These are phyloP conservation scores for Bombus sibiricus DNA, from an alignment of 1,140 invertebrate species.

Conservation along the genomic window DNA sequence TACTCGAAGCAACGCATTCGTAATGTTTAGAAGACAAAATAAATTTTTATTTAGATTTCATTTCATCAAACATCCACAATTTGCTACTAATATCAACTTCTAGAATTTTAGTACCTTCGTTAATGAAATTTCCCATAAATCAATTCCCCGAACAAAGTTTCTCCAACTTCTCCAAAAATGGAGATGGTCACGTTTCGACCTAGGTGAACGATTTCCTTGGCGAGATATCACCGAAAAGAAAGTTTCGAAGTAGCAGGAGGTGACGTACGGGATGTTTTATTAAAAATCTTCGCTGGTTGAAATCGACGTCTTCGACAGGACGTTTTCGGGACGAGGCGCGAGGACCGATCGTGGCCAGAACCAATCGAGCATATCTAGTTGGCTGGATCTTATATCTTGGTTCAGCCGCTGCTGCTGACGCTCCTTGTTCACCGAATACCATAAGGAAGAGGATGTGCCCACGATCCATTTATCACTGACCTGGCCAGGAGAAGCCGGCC, in stretches of 20 bases:
- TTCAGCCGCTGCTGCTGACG: slow-evolving; percentile 61
- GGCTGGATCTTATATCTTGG: slow-evolving; percentile 64
- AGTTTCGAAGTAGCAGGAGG: not conserved
- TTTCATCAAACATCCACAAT: too few relatives aligned
- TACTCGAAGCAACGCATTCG: too few relatives aligned
- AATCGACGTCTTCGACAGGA: slow-evolving; percentile 22
- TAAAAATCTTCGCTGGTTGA: not conserved
- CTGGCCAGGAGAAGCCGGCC: slow-evolving; percentile 65
- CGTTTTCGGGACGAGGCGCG: not conserved
- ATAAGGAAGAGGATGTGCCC: slow-evolving; percentile 55
- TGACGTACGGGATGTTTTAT: slow-evolving; percentile 17
- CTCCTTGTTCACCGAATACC: slow-evolving; percentile 53
- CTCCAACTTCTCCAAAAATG: not conserved
- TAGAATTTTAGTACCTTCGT: not conserved
- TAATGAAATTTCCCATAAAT: not conserved
- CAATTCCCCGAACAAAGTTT: not conserved
- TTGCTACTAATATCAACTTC: too few relatives aligned
- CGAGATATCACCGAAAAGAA: not conserved
- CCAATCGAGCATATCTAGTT: slow-evolving; percentile 45
- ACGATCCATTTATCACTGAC: slow-evolving; percentile 74
- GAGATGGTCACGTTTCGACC: too few relatives aligned
- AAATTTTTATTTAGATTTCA: too few relatives aligned
- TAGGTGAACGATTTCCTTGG: not conserved
- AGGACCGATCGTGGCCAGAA: slow-evolving; percentile 6
- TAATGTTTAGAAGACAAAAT: too few relatives aligned